Evolutionary conservation across 2,797 vertebrate genomes (phyloP).

Genomic region (Decapterus maruadsi): DNA sequence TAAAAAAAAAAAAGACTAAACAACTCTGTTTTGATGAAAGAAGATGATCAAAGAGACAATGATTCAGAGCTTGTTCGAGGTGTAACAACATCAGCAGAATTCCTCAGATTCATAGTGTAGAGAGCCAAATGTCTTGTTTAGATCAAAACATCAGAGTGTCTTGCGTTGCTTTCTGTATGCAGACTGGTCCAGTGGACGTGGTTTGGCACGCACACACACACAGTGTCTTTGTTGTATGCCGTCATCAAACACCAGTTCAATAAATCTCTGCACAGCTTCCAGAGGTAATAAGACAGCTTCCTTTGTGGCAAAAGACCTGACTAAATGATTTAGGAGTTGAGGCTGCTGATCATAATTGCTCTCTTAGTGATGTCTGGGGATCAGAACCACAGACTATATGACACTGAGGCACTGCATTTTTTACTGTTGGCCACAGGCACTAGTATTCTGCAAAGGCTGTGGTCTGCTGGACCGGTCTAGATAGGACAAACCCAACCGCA

Average conservation of each 20-base stretch:
- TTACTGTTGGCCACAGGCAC: constrained; percentile 16
- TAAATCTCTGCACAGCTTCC: constrained; percentile 67
- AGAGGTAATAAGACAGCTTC: constrained; percentile 66
- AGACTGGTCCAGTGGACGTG: constrained; percentile 23
- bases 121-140: constrained; percentile 53
- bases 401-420: constrained; percentile 45
- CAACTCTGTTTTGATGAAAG: constrained; percentile 27
- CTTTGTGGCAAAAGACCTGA: constrained; percentile 69
- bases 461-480: constrained; percentile 34
- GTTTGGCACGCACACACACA: constrained; percentile 47
- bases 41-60: constrained; percentile 33
- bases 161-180: constrained; percentile 46
- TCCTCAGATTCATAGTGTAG: constrained; percentile 24
- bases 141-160: constrained; percentile 50
- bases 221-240: constrained; percentile 58
- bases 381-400: constrained; percentile 58
- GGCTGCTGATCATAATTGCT: constrained; percentile 63
- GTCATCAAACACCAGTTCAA: constrained; percentile 52
- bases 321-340: constrained; percentile 75
- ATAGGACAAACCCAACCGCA: constrained; percentile 25
- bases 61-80: constrained; percentile 30
- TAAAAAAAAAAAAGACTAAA: background rate
- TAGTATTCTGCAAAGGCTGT: constrained; percentile 25
- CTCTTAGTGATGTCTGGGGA: constrained; percentile 58
- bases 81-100: constrained; percentile 27